Conservation (phyloP, 2,797 vertebrate species). For the Tragopan temminckii region DNA sequence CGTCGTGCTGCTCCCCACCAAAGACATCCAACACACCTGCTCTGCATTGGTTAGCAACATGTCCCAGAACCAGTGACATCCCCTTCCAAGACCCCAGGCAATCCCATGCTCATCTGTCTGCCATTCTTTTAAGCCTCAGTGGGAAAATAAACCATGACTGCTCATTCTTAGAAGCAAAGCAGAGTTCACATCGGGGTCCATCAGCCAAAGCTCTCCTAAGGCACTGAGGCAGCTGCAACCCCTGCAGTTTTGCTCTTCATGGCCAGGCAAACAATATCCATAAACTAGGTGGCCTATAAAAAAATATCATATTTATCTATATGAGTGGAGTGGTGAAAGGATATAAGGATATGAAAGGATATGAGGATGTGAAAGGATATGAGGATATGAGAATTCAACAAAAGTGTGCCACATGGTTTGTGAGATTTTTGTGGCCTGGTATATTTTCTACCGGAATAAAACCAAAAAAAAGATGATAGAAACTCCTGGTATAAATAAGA, state of each 20-base stretch:
- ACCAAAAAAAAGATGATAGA: background rate
- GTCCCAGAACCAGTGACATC: fast-evolving
- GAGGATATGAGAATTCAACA: background rate
- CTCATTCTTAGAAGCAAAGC: background rate
- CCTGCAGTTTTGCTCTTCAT: background rate
- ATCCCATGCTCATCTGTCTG: background rate
- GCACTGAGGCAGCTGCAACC: background rate
- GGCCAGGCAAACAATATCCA: background rate
- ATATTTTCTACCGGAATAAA: background rate
- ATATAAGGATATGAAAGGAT: background rate
- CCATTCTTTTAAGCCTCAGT: background rate
- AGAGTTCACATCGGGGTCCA: background rate
- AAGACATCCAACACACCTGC: fast-evolving
- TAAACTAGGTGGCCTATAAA: background rate
- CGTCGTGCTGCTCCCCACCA: background rate
- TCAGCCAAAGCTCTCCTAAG: background rate
- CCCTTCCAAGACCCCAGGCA: background rate
- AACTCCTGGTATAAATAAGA: background rate
- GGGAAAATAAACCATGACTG: background rate
- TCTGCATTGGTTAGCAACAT: fast-evolving
- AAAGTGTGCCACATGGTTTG: background rate
- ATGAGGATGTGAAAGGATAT: background rate
- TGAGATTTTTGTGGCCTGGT: background rate
- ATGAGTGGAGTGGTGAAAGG: background rate
- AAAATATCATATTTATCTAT: fast-evolving